These are phyloP conservation scores for Drosophila navojoa DNA, from an alignment of 1,140 invertebrate genomes.

Conservation along the genomic window DNA sequence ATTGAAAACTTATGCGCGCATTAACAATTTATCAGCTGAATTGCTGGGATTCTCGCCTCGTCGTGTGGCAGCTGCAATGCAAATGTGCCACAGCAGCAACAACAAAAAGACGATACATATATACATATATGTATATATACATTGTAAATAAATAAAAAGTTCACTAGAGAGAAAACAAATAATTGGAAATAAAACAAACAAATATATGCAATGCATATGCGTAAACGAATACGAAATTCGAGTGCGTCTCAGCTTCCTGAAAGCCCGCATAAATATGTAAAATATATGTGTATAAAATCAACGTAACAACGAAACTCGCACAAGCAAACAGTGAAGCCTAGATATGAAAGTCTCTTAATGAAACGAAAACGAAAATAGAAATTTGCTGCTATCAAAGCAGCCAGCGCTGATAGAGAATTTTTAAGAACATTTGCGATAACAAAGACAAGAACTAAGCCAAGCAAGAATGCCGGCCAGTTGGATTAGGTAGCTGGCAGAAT, in stretches of 20 bases:
- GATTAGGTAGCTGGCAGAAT: background rate
- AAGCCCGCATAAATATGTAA: background rate
- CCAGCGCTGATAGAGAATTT: constrained; percentile 2
- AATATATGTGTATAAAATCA: background rate
- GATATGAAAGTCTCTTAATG: background rate
- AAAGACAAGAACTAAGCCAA: background rate
- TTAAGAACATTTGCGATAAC: constrained; percentile 12
- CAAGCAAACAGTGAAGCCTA: background rate
- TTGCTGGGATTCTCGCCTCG: constrained; percentile 63
- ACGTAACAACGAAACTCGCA: background rate
- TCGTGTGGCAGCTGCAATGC: constrained; percentile 65
- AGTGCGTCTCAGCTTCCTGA: background rate
- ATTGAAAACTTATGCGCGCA: constrained; percentile 78
- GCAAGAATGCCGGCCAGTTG: background rate
- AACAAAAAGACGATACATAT: constrained; percentile 8
- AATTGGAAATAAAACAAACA: constrained; percentile 18
- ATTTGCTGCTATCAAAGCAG: background rate
- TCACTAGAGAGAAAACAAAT: constrained; percentile 26
- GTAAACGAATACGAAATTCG: constrained; percentile 3
- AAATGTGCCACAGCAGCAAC: constrained; percentile 32
- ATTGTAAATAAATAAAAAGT: constrained; percentile 32
- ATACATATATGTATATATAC: constrained; percentile 5
- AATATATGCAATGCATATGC: constrained; percentile 8
- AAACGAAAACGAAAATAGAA: background rate
- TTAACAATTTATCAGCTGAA: constrained; percentile 76